Evolutionary conservation across 2,797 vertebrate species (phyloP).

Genomic region (Enteromius viviparus): DNA sequence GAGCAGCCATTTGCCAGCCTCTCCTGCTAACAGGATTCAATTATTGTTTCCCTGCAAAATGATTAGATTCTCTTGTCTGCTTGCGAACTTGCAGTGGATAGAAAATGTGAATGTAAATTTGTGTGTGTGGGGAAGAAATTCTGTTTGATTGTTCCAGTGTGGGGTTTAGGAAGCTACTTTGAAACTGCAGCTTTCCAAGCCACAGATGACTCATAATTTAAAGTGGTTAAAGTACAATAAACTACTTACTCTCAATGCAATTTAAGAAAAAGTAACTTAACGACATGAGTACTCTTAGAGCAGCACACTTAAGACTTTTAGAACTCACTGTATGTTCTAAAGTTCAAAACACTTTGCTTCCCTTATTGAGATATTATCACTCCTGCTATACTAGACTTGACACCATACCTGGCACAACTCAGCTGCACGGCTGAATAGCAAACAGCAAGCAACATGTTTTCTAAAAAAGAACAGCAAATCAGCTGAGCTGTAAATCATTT

Average conservation of each 20-base stretch:
- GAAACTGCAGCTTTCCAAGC: neutral
- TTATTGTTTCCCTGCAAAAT: conserved; percentile 57
- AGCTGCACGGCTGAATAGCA: conserved; percentile 32
- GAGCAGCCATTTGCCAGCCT: conserved; percentile 58
- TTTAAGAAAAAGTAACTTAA: neutral
- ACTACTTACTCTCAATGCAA: neutral
- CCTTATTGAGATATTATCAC: conserved; percentile 8
- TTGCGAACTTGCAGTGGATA: conserved; percentile 42
- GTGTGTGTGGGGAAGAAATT: neutral
- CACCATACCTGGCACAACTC: neutral
- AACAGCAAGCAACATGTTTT: conserved; percentile 21
- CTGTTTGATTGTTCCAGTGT: conserved; percentile 7
- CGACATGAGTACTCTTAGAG: neutral
- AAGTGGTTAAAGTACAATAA: conserved; percentile 1
- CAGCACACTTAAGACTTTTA: neutral
- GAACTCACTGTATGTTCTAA: neutral
- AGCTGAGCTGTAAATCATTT: conserved; percentile 58
- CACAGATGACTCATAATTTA: neutral
- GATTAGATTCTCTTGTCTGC: conserved; percentile 59
- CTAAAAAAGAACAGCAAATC: conserved; percentile 7
- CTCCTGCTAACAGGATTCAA: conserved; percentile 66
- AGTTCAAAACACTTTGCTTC: neutral
- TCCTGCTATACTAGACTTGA: conserved; percentile 4
- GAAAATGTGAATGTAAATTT: conserved; percentile 33
- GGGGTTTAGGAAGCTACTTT: conserved; percentile 1